Base-by-base conservation (phyloP, 1,140 invertebrate species). In the Oryzaephilus surinamensis region DNA sequence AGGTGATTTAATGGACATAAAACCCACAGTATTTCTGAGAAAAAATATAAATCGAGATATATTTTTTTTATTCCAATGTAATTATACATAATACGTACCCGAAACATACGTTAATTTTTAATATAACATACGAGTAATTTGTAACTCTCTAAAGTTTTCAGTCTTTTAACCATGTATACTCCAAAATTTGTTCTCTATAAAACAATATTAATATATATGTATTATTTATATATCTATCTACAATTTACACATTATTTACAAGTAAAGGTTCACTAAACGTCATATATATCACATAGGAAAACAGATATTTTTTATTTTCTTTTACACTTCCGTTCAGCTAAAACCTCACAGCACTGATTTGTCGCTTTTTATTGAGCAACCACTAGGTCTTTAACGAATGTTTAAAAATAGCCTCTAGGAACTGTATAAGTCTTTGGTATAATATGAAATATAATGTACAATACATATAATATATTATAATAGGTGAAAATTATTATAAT, bases 371-470 rank as follows among this genome's bases (percentile, higher is more conserved):
- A 32, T 30, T 34, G 20, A 21, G 10, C n/a, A n/a, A n/a, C n/a
- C 16, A 15, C 28, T 10, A 13, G 14, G 6, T n/a, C 28, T 10
- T 28, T 14, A 5, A 28, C 5, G 12, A 15, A 30, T 30, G 8
- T 15, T 17, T 6, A 8, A 24, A 24, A 6, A 24, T 6, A 19
- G n/a, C 20, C 31, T 27, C 40, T 54, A 55, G 52, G 52, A 55
- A 55, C 52, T 40, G 34, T n/a, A 33, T 10, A 27, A 52, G 48
- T 52, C 52, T 55, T 55, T 55, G 52, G 52, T 55, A 52, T 45
- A 23, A 27, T 24, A 19, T 38, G 16, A 8, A 28, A 13, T 24
- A 12, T 30, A 8, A 8, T 18, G 6, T 6, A 6, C 6, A 30
- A 30, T 8, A 14, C 5, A 13, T n/a, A 30, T 6, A 6, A 6